A percentile compares a stretch with the other conserved stretches of the same genome.
Evolutionary conservation across 2,113 vertebrate species (phyloP).

Genomic region (Oreochromis spilurus): DNA sequence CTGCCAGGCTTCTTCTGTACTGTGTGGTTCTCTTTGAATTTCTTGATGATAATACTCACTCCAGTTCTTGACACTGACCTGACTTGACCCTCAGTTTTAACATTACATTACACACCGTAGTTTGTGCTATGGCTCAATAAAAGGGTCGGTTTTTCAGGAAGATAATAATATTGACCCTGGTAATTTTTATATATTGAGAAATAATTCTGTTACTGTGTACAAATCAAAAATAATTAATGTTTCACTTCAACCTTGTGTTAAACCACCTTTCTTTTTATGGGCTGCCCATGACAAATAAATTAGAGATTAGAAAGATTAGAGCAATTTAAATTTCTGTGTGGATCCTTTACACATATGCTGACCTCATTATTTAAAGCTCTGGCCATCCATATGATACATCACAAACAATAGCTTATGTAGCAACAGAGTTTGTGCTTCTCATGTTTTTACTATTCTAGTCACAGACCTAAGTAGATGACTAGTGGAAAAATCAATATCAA

Average conservation of each 20-base stretch:
- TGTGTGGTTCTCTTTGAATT: not conserved
- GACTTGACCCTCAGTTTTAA: not conserved
- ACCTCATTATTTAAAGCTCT: not conserved
- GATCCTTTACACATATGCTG: not conserved
- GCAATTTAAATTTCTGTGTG: fast-evolving
- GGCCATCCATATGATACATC: not conserved
- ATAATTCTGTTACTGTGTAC: not conserved
- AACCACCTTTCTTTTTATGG: not conserved
- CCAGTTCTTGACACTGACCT: not conserved
- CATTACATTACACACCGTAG: not conserved
- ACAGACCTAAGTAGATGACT: fast-evolving
- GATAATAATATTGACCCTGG: not conserved
- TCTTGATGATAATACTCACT: not conserved
- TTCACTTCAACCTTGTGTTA: not conserved
- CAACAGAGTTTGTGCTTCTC: not conserved
- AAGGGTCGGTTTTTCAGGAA: not conserved
- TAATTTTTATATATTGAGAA: not conserved
- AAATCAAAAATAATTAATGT: not conserved
- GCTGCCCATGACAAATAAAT: not conserved
- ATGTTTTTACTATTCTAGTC: not conserved
- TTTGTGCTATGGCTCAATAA: not conserved
- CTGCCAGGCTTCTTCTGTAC: not conserved
- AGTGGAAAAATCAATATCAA: not conserved
- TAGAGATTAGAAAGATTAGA: not conserved
- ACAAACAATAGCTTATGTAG: not conserved